Conservation (phyloP, 1,140 invertebrate species). For the Chelonus insularis region DNA sequence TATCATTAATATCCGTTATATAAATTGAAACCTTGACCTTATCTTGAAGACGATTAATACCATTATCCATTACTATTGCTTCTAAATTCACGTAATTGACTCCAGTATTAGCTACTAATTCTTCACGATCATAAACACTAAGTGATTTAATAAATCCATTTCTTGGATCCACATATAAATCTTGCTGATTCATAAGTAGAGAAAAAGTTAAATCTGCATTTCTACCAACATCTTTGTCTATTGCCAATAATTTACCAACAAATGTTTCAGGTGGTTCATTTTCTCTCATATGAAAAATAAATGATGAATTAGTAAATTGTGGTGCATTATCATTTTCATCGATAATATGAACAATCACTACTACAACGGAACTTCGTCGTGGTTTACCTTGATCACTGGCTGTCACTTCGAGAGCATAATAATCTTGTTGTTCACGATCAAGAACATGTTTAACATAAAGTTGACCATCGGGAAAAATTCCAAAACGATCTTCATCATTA, state of each 20-base stretch:
- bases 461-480: slow-evolving; percentile 87
- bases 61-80: slow-evolving; percentile 87
- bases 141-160: slow-evolving; percentile 91
- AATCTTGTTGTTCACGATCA: slow-evolving; percentile 87
- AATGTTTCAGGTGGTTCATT: slow-evolving; percentile 87
- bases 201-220: slow-evolving; percentile 92
- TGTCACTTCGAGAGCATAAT: slow-evolving; percentile 83
- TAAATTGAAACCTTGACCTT: slow-evolving; percentile 88
- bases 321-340: slow-evolving; percentile 97
- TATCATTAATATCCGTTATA: slow-evolving; percentile 91
- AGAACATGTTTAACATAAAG: slow-evolving; percentile 80
- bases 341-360: slow-evolving; percentile 86
- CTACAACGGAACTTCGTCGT: slow-evolving; percentile 76
- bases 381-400: slow-evolving; percentile 79
- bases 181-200: slow-evolving; percentile 73
- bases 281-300: slow-evolving; percentile 83
- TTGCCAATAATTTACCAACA: slow-evolving; percentile 85
- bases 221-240: slow-evolving; percentile 86
- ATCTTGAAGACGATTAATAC: slow-evolving; percentile 75
- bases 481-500: slow-evolving; percentile 81
- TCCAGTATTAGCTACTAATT: slow-evolving; percentile 73
- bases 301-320: slow-evolving; percentile 82
- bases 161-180: slow-evolving; percentile 86
- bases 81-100: slow-evolving; percentile 80
- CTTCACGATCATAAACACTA: slow-evolving; percentile 84